phyloP scores from a whole-genome alignment of 2,888 invertebrate genomes.

The Tiliacea aurago region DNA sequence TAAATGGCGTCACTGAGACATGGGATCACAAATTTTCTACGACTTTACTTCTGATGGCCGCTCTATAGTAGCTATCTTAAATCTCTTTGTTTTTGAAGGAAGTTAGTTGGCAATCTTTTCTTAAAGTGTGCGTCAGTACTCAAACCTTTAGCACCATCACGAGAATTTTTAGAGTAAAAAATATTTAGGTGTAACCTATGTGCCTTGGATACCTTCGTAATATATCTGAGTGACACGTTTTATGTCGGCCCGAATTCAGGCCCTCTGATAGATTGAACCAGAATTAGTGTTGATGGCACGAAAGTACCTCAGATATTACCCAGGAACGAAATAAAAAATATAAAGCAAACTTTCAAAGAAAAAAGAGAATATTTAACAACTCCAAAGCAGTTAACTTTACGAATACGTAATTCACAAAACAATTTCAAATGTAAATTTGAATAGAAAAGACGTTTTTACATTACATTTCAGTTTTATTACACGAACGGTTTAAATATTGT shows the following conservation, averaged over 20 bases:
- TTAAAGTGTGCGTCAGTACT: slow-evolving; percentile 51
- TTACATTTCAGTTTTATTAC: slow-evolving; percentile 42
- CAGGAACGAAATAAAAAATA: slow-evolving; percentile 20
- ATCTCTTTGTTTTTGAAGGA: neutral
- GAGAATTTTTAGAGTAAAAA: slow-evolving; percentile 40
- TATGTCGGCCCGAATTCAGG: slow-evolving; percentile 41
- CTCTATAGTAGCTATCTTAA: no score
- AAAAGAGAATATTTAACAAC: slow-evolving; percentile 38
- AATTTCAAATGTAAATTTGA: slow-evolving; percentile 37
- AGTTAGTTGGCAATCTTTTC: slow-evolving; percentile 32
- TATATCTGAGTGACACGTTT: slow-evolving; percentile 61
- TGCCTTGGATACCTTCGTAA: slow-evolving; percentile 39
- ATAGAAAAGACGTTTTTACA: slow-evolving; percentile 18
- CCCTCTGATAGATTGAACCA: slow-evolving; percentile 54
- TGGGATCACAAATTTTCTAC: no score
- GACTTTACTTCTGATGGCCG: no score
- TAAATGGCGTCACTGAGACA: no score
- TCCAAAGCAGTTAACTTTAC: slow-evolving; percentile 18
- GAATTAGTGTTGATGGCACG: slow-evolving; percentile 49
- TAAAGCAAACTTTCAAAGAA: slow-evolving; percentile 20
- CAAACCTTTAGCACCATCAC: slow-evolving; percentile 29
- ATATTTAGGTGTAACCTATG: slow-evolving; percentile 1
- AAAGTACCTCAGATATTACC: slow-evolving; percentile 19
- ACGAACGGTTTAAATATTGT: slow-evolving; percentile 30
- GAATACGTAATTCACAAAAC: slow-evolving; percentile 34